Base-by-base conservation (phyloP, 2,888 invertebrate genomes). In the Eulithis prunata region DNA sequence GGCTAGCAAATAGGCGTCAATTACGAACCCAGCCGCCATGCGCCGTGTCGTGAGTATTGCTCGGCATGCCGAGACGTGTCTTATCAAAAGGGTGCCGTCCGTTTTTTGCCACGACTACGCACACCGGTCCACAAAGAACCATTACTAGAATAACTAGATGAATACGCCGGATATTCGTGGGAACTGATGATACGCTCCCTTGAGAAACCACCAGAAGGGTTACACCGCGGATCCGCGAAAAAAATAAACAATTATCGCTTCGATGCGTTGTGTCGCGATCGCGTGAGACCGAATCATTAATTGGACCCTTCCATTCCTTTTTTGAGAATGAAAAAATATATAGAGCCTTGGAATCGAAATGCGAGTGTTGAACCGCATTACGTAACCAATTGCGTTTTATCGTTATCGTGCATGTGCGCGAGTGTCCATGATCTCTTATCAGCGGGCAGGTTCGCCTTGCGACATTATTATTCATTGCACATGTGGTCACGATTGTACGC, bases 371-470 rank as follows among this genome's bases (percentile, higher is more conserved):
- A 60, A 60, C 62, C 49, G 56, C 21, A 71, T 79, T 80, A 73
- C 70, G 76, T 75, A 80, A 78, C 67, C 71, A 73, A 73, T 72
- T 69, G 72, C 74, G 77, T 72, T 54, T 74, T 75, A 70, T 64
- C 68, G 60, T 69, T 71, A 73, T 73, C 73, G 70, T 54, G 51
- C 66, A 63, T 58, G 64, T 78, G 76, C 77, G 77, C 76, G 75
- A 75, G 69, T 75, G 84, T 75, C 82, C 80, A 75, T 79, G 83
- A 83, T 82, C 80, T 78, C 77, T 83, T 87, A 87, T 88, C 86
- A 79, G 41, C 66, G 73, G 75, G 75, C 81, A 80, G 82, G 84
- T 82, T 80, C 77, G 81, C 82, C 81, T 84, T 83, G 86, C 83
- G 78, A 81, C 80, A 80, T 75, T 77, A 76, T 77, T 72, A 69